Percentiles rank a stretch among this genome's conserved stretches.
These are phyloP conservation scores for Mormyrus lacerda DNA, from an alignment of 2,113 vertebrate genomes.

Conservation along the genomic window DNA sequence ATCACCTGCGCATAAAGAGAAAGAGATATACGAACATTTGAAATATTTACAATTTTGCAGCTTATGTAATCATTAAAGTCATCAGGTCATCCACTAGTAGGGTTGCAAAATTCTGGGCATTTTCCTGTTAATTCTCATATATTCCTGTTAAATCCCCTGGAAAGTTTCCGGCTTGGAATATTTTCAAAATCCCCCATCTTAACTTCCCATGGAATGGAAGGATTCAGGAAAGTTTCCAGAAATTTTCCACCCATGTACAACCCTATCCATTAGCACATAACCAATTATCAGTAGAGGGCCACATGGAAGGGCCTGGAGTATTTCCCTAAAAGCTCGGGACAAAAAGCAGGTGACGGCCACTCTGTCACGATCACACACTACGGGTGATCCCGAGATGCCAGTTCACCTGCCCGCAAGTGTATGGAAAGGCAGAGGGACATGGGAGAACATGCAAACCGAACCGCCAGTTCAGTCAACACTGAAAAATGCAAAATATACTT, in stretches of 20 bases:
- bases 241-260: no score
- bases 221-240: no score
- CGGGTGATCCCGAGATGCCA: background rate
- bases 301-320: background rate
- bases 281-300: background rate
- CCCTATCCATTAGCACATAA: background rate
- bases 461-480: background rate
- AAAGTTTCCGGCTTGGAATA: no score
- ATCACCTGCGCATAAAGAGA: background rate
- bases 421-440: background rate
- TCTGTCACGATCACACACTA: background rate
- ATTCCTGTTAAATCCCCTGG: no score
- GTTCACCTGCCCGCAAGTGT: background rate
- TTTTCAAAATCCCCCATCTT: no score
- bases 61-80: background rate
- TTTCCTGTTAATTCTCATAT: no score
- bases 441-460: background rate
- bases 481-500: background rate
- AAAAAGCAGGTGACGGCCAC: background rate
- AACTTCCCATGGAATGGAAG: no score
- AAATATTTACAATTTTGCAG: background rate
- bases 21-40: background rate
- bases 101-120: no score
- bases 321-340: background rate
- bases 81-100: background rate